Percentiles rank a stretch among this genome's conserved stretches.
Conservation (phyloP, 1,140 invertebrate species). For the Saccostrea cuccullata region DNA sequence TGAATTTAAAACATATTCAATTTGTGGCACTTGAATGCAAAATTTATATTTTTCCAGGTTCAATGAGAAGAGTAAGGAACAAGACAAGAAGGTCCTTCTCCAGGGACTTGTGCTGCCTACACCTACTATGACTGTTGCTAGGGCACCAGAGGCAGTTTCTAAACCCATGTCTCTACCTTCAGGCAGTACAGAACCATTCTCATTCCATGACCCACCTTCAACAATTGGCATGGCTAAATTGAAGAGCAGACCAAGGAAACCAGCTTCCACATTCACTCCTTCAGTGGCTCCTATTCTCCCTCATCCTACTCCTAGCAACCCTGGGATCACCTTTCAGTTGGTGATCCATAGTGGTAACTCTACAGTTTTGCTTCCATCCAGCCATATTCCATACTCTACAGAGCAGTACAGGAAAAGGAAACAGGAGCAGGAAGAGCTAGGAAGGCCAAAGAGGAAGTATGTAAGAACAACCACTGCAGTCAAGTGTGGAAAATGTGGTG, state of each 20-base stretch:
- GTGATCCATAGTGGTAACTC: background rate
- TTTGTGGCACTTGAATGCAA: background rate
- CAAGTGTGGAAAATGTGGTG: slow-evolving; percentile 50
- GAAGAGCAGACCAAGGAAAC: slow-evolving; percentile 11
- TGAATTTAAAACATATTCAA: background rate
- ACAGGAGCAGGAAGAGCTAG: background rate
- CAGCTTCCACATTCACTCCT: background rate
- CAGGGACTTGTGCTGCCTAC: slow-evolving; percentile 35
- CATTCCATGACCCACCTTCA: slow-evolving; percentile 15
- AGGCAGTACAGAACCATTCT: background rate
- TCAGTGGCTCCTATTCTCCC: background rate
- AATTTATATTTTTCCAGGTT: slow-evolving; percentile 28
- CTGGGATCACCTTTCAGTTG: background rate
- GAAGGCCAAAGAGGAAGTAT: slow-evolving; percentile 21
- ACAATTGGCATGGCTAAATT: slow-evolving; percentile 44
- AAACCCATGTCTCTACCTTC: slow-evolving; percentile 3
- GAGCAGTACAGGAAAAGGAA: slow-evolving; percentile 25
- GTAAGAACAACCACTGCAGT: background rate
- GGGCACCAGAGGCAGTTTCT: background rate
- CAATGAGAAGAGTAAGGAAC: slow-evolving; percentile 45
- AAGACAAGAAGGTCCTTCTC: slow-evolving; percentile 39
- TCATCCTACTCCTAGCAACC: background rate
- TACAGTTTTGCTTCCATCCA: slow-evolving; percentile 8
- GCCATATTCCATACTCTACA: background rate
- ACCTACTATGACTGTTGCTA: background rate